Conservation (phyloP, 2,888 invertebrate genomes). For the Xestia c-nigrum region DNA sequence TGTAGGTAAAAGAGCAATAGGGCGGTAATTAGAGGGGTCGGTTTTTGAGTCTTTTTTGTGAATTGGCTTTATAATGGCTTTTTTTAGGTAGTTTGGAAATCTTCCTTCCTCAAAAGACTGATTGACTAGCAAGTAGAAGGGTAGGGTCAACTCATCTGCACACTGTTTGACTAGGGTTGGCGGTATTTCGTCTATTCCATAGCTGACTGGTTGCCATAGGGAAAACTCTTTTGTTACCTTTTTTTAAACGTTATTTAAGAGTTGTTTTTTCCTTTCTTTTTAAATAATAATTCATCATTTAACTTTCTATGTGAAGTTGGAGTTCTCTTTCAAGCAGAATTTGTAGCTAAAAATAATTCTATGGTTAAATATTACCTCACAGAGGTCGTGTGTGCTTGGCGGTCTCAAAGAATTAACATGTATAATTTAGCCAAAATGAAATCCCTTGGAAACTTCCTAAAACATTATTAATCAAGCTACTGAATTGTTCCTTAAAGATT, state of each 20-base stretch:
- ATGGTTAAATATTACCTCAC: conserved; percentile 22
- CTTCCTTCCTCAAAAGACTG: no score
- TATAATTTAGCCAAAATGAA: conserved; percentile 31
- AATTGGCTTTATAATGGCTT: no score
- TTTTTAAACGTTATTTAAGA: neutral
- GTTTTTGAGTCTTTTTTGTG: no score
- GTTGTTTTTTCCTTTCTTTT: neutral
- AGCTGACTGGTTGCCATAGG: neutral
- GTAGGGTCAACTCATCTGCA: no score
- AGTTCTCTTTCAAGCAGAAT: neutral
- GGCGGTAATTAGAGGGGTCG: no score
- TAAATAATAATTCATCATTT: neutral
- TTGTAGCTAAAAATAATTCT: conserved; percentile 14
- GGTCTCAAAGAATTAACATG: conserved; percentile 28
- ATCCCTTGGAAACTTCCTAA: conserved; percentile 17
- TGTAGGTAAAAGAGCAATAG: no score
- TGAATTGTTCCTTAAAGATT: neutral
- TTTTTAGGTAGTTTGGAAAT: no score
- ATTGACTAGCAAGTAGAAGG: no score
- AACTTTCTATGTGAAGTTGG: neutral
- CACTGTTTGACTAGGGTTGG: no score
- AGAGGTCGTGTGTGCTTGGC: conserved; percentile 17
- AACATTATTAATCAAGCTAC: conserved; percentile 16
- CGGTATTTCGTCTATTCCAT: no score
- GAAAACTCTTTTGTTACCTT: neutral